phyloP scores from a whole-genome alignment of 2,888 invertebrate genomes.

The Drosophila demipolita region DNA sequence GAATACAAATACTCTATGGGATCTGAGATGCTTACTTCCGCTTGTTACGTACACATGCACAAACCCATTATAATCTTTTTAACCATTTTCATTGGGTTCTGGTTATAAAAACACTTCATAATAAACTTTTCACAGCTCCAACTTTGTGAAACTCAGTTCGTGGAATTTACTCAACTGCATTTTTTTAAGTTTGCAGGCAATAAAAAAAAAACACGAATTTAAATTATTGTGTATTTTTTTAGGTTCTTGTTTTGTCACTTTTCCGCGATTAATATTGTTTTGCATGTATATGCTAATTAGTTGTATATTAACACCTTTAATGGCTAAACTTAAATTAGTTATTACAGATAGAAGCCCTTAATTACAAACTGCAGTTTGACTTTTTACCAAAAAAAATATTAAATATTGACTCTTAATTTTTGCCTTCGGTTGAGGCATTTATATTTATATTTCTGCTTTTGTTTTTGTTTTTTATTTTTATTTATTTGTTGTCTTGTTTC shows the following conservation, averaged over 20 bases:
- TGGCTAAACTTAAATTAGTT: conserved; percentile 64
- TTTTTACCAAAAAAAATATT: conserved; percentile 45
- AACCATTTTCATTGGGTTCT: too few relatives aligned
- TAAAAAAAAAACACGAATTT: not conserved
- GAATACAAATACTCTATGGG: too few relatives aligned
- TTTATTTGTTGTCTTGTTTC: not conserved
- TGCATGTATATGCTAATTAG: conserved; percentile 23
- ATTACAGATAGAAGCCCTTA: conserved; percentile 60
- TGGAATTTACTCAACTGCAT: not conserved
- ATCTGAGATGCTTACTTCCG: too few relatives aligned
- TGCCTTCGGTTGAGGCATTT: not conserved
- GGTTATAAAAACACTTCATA: too few relatives aligned
- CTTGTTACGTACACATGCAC: too few relatives aligned
- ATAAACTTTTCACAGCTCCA: not conserved
- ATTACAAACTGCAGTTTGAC: conserved; percentile 61
- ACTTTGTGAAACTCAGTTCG: not conserved
- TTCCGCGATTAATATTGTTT: conserved; percentile 32
- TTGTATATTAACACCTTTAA: conserved; percentile 60
- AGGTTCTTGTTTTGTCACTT: conserved; percentile 34
- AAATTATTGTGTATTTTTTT: conserved; percentile 1
- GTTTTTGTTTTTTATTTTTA: not conserved
- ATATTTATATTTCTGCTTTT: not conserved
- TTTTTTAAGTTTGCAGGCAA: not conserved
- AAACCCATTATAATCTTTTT: too few relatives aligned
- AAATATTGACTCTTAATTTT: conserved; percentile 16